Evolutionary conservation across 2,113 vertebrate species (phyloP).

Genomic region (Brachirus orientalis): DNA sequence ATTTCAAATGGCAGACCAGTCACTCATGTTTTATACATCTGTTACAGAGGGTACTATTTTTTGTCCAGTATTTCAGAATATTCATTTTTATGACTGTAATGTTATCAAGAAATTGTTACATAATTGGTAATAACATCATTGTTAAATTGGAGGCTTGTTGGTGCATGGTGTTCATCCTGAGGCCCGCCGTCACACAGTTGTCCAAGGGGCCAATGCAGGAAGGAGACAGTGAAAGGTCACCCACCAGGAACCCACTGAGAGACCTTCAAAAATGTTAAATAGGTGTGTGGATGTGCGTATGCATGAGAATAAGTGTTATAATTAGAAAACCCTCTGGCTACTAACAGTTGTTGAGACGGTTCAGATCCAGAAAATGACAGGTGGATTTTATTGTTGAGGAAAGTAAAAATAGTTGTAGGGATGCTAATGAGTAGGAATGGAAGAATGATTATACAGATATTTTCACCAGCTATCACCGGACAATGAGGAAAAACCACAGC

Average conservation of each 20-base stretch:
- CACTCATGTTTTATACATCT: too few relatives aligned
- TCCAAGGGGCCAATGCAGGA: slow-evolving; percentile 36
- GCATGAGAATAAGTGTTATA: slow-evolving; percentile 17
- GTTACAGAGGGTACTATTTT: too few relatives aligned
- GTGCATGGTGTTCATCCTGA: slow-evolving; percentile 22
- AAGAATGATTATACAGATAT: slow-evolving; percentile 51
- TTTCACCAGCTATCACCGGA: too few relatives aligned
- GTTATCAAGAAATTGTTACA: too few relatives aligned
- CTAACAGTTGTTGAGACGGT: slow-evolving; percentile 55
- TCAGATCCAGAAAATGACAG: slow-evolving; percentile 22
- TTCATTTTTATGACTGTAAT: too few relatives aligned
- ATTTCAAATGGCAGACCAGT: too few relatives aligned
- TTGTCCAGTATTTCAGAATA: too few relatives aligned
- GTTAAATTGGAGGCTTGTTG: slow-evolving; percentile 3
- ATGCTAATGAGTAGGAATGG: slow-evolving; percentile 10
- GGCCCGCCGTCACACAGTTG: slow-evolving; percentile 22
- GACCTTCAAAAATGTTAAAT: slow-evolving; percentile 39
- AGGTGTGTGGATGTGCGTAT: slow-evolving; percentile 3
- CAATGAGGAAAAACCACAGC: too few relatives aligned
- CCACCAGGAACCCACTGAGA: slow-evolving; percentile 56
- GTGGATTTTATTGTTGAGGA: slow-evolving; percentile 15
- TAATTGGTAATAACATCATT: background rate
- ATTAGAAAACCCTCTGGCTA: slow-evolving; percentile 44
- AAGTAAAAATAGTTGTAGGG: background rate
- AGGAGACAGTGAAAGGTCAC: slow-evolving; percentile 41